Evolutionary conservation across 1,140 invertebrate genomes (phyloP).

Genomic region (Trissolcus basalis): DNA sequence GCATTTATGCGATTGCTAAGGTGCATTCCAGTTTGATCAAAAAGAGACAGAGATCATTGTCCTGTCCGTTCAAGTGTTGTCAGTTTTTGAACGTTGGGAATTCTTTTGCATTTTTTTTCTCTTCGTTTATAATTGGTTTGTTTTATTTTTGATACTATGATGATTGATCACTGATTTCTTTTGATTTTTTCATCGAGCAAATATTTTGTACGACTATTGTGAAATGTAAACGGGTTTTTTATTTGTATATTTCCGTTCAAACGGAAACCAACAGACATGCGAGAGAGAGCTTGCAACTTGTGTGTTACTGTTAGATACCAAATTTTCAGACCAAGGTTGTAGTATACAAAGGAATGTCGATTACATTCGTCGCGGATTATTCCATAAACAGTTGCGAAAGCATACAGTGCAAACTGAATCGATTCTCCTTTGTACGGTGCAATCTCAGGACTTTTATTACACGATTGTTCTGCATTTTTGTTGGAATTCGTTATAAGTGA

Average conservation of each 20-base stretch:
- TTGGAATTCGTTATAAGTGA: neutral
- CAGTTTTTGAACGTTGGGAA: neutral
- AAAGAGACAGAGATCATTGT: constrained; percentile 13
- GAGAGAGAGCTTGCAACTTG: too few relatives aligned
- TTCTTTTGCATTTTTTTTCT: too few relatives aligned
- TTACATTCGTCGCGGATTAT: neutral
- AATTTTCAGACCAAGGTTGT: neutral
- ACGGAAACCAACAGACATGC: too few relatives aligned
- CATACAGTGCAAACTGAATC: neutral
- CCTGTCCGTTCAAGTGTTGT: constrained; percentile 23
- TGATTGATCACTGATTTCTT: too few relatives aligned
- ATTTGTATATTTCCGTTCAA: too few relatives aligned
- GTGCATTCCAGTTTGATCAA: constrained; percentile 41
- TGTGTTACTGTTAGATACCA: too few relatives aligned
- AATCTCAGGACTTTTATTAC: constrained; percentile 11
- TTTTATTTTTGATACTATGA: too few relatives aligned
- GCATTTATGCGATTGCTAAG: constrained; percentile 48
- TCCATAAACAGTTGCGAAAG: too few relatives aligned
- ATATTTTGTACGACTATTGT: too few relatives aligned
- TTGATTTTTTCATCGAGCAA: too few relatives aligned
- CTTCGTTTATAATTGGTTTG: too few relatives aligned
- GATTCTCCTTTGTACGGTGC: constrained; percentile 15
- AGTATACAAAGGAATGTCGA: neutral
- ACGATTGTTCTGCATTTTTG: constrained; percentile 1
- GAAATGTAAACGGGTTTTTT: too few relatives aligned